Conservation (phyloP, 1,140 invertebrate genomes). For the Ectropis grisescens region DNA sequence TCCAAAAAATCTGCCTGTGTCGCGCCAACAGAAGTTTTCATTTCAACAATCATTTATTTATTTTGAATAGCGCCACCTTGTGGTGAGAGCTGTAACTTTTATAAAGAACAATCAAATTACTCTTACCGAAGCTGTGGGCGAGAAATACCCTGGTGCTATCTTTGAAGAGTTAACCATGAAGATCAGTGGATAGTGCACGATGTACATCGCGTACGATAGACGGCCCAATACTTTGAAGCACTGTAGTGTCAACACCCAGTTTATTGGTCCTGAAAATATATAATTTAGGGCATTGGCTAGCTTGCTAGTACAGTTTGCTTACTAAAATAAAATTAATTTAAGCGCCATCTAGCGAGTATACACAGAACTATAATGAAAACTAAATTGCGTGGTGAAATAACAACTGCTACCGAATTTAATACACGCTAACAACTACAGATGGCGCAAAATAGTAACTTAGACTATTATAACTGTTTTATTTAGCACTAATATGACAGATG, state of each 20-base stretch:
- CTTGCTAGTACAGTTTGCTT: too few relatives aligned
- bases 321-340: neutral
- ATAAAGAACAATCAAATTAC: neutral
- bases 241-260: slow-evolving; percentile 50
- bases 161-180: slow-evolving; percentile 9
- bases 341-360: too few relatives aligned
- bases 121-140: slow-evolving; percentile 13
- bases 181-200: slow-evolving; percentile 48
- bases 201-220: slow-evolving; percentile 63
- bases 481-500: too few relatives aligned
- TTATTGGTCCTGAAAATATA: slow-evolving; percentile 35
- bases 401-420: neutral
- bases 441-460: neutral
- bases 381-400: too few relatives aligned
- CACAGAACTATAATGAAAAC: too few relatives aligned
- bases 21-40: too few relatives aligned
- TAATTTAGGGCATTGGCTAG: neutral
- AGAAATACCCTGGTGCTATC: slow-evolving; percentile 12
- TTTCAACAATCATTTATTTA: too few relatives aligned
- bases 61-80: too few relatives aligned
- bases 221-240: slow-evolving; percentile 58
- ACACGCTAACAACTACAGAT: neutral
- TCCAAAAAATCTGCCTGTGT: too few relatives aligned
- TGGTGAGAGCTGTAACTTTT: too few relatives aligned
- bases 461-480: too few relatives aligned